A percentile compares a stretch with the other conserved stretches of the same genome.
Evolutionary conservation across 2,797 vertebrate species (phyloP).

Genomic region (Peromyscus eremicus): DNA sequence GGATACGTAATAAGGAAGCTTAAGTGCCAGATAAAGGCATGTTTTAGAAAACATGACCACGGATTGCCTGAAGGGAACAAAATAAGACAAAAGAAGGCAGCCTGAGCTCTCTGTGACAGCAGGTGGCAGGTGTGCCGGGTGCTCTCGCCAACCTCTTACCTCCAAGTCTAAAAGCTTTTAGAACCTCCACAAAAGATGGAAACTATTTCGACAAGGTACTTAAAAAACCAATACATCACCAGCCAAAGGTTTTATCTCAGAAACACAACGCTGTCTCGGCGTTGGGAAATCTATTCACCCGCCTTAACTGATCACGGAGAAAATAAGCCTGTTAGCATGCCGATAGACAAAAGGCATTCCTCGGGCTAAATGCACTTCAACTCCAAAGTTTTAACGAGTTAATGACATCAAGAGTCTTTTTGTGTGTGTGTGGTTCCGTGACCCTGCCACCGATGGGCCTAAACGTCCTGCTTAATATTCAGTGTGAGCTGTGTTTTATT

Average conservation of each 20-base stretch:
- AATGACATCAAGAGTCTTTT: neutral
- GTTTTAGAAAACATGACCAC: neutral
- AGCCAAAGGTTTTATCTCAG: neutral
- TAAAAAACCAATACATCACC: neutral
- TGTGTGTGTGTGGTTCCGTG: neutral
- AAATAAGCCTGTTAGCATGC: neutral
- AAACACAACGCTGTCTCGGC: neutral
- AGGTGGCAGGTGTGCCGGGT: neutral
- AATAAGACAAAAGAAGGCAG: neutral
- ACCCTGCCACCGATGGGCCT: rapidly evolving
- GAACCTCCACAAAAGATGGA: neutral
- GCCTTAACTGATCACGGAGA: neutral
- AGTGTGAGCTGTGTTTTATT: rapidly evolving
- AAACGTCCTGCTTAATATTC: no score
- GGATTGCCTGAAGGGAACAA: neutral
- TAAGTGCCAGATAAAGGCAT: neutral
- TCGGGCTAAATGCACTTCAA: neutral
- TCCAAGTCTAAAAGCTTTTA: neutral
- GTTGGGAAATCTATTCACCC: neutral
- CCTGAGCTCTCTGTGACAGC: no score
- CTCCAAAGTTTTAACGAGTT: neutral
- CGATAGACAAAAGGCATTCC: neutral
- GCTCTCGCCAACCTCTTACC: rapidly evolving
- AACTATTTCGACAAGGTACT: neutral
- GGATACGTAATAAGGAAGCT: neutral